Conservation (phyloP, 2,113 vertebrate genomes). For the Suricata suricatta region DNA sequence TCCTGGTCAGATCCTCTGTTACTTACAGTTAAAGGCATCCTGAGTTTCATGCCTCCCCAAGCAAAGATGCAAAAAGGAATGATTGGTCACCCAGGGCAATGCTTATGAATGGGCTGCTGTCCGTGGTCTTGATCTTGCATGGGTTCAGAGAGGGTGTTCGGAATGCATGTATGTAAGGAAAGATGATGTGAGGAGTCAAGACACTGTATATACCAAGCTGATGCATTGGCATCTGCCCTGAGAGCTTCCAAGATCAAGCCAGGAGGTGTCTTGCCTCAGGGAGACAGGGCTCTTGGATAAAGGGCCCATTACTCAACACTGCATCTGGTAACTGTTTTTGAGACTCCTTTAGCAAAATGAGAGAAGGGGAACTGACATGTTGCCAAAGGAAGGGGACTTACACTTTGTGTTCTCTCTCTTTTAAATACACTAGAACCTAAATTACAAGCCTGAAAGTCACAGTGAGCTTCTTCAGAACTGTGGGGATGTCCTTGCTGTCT, state of each 20-base stretch:
- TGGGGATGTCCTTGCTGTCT: background rate
- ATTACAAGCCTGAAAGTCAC: background rate
- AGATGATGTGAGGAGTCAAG: background rate
- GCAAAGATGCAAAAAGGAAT: background rate
- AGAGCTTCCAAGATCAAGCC: background rate
- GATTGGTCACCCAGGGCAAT: no score
- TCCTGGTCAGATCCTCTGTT: background rate
- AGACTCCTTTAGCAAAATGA: background rate
- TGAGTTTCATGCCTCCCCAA: background rate
- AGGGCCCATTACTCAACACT: background rate
- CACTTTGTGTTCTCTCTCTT: background rate
- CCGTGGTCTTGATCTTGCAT: background rate
- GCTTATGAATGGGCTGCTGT: accelerated
- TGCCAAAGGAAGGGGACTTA: background rate
- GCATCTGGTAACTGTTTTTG: background rate
- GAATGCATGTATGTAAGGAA: no score
- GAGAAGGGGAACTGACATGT: background rate
- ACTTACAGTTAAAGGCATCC: background rate
- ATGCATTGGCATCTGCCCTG: background rate
- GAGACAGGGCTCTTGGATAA: background rate
- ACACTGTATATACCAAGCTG: background rate
- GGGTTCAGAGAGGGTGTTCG: background rate
- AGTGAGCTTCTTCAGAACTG: background rate
- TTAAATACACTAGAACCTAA: background rate
- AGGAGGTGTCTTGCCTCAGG: no score